Conservation (phyloP, 2,797 vertebrate species). For the Acomys russatus region DNA sequence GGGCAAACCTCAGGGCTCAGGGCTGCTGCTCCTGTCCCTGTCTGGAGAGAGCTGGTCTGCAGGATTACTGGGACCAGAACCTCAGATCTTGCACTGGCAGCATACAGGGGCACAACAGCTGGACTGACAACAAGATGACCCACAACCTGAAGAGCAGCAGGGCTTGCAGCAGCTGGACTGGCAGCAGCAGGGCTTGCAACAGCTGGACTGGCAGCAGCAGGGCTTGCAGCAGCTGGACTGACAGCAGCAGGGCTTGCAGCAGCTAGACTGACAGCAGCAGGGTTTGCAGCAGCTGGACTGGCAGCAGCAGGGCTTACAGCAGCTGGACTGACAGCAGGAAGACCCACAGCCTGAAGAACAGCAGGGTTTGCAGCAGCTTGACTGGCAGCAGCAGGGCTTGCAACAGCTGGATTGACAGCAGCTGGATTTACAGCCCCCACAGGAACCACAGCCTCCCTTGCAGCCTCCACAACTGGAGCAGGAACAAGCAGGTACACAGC, state of each 20-base stretch:
- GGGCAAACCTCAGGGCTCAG: too few relatives aligned
- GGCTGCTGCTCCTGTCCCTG: not conserved
- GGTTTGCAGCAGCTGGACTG: not conserved
- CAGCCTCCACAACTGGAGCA: constrained; percentile 1
- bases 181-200: not conserved
- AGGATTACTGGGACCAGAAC: not conserved
- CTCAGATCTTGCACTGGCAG: constrained; percentile 65
- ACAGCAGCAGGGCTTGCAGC: not conserved
- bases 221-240: not conserved
- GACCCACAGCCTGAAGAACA: not conserved
- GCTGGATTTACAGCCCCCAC: not conserved
- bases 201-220: not conserved
- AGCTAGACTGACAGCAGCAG: not conserved
- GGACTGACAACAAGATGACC: not conserved
- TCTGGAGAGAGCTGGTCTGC: not conserved
- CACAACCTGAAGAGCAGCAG: not conserved
- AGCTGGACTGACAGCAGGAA: not conserved
- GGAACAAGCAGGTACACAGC: not conserved
- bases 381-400: not conserved
- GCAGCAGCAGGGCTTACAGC: not conserved
- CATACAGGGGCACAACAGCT: not conserved
- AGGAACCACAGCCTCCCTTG: not conserved
- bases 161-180: not conserved
- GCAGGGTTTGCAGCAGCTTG: not conserved
- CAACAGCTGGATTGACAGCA: not conserved